phyloP scores from a whole-genome alignment of 2,888 invertebrate species.

The Leptopilina drosophilae region DNA sequence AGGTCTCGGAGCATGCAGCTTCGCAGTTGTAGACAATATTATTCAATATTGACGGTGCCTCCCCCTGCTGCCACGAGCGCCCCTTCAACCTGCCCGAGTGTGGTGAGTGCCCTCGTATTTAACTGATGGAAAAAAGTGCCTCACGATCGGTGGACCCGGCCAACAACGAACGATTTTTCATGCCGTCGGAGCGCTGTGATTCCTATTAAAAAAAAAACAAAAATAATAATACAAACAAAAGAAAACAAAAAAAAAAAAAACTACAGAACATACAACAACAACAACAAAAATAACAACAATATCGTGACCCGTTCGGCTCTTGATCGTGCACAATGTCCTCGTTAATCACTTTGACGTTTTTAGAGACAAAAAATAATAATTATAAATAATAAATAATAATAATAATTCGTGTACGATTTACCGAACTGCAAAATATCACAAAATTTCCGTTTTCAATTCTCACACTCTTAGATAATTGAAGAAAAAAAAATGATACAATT shows the following conservation, averaged over 20 bases:
- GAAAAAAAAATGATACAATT: constrained; percentile 24
- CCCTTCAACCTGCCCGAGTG: constrained; percentile 73
- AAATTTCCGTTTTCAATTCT: constrained; percentile 1
- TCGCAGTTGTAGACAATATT: constrained; percentile 92
- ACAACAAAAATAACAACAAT: neutral
- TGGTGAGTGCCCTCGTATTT: constrained; percentile 69
- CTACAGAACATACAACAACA: constrained; percentile 1
- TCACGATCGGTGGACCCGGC: constrained; percentile 66
- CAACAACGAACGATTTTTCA: constrained; percentile 65
- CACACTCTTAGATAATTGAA: constrained; percentile 43
- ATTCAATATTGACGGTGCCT: constrained; percentile 82
- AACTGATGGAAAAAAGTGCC: constrained; percentile 60
- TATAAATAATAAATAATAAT: no score
- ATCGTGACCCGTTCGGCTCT: constrained; percentile 31
- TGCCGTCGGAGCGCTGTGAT: constrained; percentile 58
- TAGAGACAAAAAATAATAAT: neutral
- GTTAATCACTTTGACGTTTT: constrained; percentile 21
- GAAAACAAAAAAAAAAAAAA: no score
- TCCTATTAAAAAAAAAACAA: constrained; percentile 43
- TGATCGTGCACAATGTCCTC: constrained; percentile 33
- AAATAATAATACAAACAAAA: neutral
- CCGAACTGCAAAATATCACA: constrained; percentile 32
- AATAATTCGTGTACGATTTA: constrained; percentile 31
- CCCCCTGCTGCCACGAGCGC: constrained; percentile 74
- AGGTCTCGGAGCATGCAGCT: constrained; percentile 95